Conservation (phyloP, 2,888 invertebrate species). For the Stenotaenia linearis region DNA sequence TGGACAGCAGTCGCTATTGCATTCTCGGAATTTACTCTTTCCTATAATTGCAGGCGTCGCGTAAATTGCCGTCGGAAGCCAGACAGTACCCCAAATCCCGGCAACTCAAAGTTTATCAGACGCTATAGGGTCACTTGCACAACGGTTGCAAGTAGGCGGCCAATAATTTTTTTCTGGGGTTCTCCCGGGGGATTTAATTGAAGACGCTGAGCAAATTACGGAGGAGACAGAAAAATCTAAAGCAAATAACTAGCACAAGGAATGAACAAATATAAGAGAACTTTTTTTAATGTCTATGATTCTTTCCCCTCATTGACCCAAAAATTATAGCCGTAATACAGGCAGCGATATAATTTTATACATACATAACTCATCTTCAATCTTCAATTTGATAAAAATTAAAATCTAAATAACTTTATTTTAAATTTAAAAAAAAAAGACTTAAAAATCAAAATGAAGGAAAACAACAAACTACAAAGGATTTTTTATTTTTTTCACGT, state of each 20-base stretch:
- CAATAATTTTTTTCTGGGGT: constrained; percentile 15
- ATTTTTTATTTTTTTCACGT: not conserved
- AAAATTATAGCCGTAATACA: not conserved
- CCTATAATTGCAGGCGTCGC: not conserved
- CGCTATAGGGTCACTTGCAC: not conserved
- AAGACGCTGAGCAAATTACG: constrained; percentile 24
- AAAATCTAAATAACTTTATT: not conserved
- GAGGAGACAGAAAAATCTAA: not conserved
- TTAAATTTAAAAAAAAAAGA: not conserved
- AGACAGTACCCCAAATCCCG: not conserved
- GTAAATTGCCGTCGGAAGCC: not conserved
- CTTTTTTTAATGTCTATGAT: not conserved
- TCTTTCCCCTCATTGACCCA: not conserved
- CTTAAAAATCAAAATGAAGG: not conserved
- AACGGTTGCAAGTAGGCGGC: constrained; percentile 7
- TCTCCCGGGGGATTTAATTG: constrained; percentile 26
- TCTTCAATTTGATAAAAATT: not conserved
- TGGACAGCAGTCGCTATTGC: not conserved
- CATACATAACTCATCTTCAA: not conserved
- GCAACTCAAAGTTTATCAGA: not conserved
- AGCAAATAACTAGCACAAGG: not conserved
- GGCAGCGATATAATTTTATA: not conserved
- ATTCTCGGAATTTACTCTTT: not conserved
- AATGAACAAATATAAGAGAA: not conserved
- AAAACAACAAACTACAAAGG: not conserved